Evolutionary conservation across 2,113 vertebrate species (phyloP), one percentile per base, ranked within the genome.

Genomic region (Micronycteris hirsuta): DNA sequence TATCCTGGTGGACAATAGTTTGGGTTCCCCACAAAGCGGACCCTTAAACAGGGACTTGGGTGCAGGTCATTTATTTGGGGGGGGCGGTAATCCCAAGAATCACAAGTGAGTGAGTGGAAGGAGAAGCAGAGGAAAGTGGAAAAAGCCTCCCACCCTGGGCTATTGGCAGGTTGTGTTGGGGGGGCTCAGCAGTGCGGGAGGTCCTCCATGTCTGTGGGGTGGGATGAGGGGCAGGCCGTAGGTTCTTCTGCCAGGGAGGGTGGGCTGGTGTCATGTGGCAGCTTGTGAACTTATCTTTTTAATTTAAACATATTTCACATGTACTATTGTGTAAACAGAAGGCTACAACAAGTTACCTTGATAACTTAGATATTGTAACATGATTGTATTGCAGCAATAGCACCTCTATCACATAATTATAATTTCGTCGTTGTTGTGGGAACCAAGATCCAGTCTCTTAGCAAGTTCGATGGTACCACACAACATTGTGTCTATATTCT

Each of bases 121-220:
- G 19, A 67, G 7, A 71, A 28, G n/a, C 11, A 26, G 5, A 26
- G 5, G 8, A 47, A 67, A 58, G 4, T 7, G 31, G 19, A 7
- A 1, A 16, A 77, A 17, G 4, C 0, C 0, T 14, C 47, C 31
- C 31, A 2, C 20, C 1, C 1, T 36, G 15, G 33, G 2, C 26
- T 67, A 19, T 13, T 36, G 63, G 13, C 17, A 52, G 15, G n/a
- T n/a, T 31, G 20, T 14, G 54, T 33, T 15, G 63, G 36, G 41
- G 26, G 31, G 68, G 15, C 3, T 54, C 56, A 63, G 19, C 71
- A 74, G 41, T 31, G 7, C 71, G 17, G 14, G 38, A 45, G 10
- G 68, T 33, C 24, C 16, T 61, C 74, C 20, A 24, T 2, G 4
- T 33, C 49, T 11, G 10, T 41, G 7, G 68, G 1, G 20, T 2